These are phyloP conservation scores for Congeria kusceri DNA, from an alignment of 2,888 invertebrate species.

Conservation along the genomic window DNA sequence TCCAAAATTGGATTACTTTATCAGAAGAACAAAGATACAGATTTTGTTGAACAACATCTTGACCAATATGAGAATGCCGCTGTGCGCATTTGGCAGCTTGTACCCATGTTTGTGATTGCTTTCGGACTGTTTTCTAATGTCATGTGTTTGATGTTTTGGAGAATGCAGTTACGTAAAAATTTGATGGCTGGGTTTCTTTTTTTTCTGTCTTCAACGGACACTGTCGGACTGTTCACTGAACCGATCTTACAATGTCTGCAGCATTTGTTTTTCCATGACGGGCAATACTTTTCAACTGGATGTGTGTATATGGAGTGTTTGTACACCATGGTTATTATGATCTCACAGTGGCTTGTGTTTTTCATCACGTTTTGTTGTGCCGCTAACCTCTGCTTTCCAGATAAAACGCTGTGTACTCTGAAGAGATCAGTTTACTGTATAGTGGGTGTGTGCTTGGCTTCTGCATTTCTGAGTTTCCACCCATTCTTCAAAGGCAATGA, in stretches of 20 bases:
- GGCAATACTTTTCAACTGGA: background rate
- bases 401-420: background rate
- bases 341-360: slow-evolving; percentile 35
- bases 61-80: background rate
- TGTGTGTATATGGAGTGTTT: slow-evolving; percentile 23
- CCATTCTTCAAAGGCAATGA: background rate
- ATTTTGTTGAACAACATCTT: too few species aligned
- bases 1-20: too few species aligned
- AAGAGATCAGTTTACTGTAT: background rate
- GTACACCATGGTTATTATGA: slow-evolving; percentile 21
- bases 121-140: slow-evolving; percentile 32
- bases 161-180: background rate
- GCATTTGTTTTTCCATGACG: background rate
- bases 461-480: background rate
- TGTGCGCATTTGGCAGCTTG: slow-evolving; percentile 13
- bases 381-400: slow-evolving; percentile 25
- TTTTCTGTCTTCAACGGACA: slow-evolving; percentile 23
- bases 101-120: slow-evolving; percentile 26
- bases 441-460: background rate
- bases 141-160: slow-evolving; percentile 18
- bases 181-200: slow-evolving; percentile 35
- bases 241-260: slow-evolving; percentile 33
- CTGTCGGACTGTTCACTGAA: slow-evolving; percentile 33
- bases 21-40: too few species aligned
- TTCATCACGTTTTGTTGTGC: slow-evolving; percentile 39